A percentile compares a stretch with the other conserved stretches of the same genome.
phyloP scores from a whole-genome alignment of 2,888 invertebrate species.

The Tiphia femorata region DNA sequence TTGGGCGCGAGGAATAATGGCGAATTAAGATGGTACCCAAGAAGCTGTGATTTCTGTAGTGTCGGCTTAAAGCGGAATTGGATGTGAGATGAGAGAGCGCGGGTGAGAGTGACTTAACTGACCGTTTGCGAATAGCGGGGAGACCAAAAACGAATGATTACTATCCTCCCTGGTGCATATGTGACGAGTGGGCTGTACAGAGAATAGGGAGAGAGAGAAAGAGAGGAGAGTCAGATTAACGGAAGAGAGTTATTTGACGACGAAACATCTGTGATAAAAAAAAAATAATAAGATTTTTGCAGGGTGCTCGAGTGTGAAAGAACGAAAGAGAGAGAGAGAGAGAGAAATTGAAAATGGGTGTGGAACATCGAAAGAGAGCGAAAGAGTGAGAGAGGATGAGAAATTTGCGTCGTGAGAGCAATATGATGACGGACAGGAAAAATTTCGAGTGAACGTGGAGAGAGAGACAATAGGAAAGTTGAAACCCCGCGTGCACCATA shows the following conservation, averaged over 20 bases:
- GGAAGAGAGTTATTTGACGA: slow-evolving; percentile 47
- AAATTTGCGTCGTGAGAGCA: too few species aligned
- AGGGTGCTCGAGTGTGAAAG: slow-evolving; percentile 43
- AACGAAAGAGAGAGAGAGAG: neutral
- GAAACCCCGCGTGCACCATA: too few species aligned
- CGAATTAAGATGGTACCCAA: slow-evolving; percentile 23
- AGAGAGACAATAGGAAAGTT: too few species aligned
- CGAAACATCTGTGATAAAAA: slow-evolving; percentile 61
- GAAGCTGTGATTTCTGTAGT: slow-evolving; percentile 49
- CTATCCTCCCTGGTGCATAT: slow-evolving; percentile 21
- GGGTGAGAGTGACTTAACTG: too few species aligned
- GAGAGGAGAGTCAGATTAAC: slow-evolving; percentile 29
- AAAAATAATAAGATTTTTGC: slow-evolving; percentile 46
- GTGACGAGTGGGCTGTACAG: slow-evolving; percentile 42
- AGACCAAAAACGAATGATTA: slow-evolving; percentile 12
- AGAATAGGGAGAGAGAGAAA: slow-evolving; percentile 6
- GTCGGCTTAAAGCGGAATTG: slow-evolving; percentile 31
- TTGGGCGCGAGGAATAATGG: slow-evolving; percentile 43
- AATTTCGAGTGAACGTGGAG: too few species aligned
- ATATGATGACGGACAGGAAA: too few species aligned
- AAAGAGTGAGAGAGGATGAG: too few species aligned
- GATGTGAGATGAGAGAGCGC: slow-evolving; percentile 9
- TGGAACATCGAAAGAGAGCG: slow-evolving; percentile 12
- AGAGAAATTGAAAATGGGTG: slow-evolving; percentile 4
- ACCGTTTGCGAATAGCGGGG: slow-evolving; percentile 11